Conservation (phyloP, 2,113 vertebrate genomes). For the Dermatemys mawii region DNA sequence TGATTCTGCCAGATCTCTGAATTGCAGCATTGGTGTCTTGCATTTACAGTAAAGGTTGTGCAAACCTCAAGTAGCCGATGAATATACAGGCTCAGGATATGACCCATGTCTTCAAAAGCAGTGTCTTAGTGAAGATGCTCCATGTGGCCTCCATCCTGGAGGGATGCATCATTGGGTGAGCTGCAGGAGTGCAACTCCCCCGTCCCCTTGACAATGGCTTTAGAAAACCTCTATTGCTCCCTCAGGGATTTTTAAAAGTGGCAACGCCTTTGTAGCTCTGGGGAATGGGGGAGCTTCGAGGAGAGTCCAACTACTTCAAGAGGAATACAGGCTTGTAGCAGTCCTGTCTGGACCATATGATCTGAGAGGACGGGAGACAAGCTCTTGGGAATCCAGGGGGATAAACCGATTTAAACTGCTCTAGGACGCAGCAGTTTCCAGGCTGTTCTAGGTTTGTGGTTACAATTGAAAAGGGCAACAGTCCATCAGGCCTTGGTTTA, state of each 20-base stretch:
- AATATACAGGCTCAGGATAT: neutral
- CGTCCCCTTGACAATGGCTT: too few species aligned
- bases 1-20: conserved; percentile 24
- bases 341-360: neutral
- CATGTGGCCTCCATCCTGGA: neutral
- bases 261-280: neutral
- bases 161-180: neutral
- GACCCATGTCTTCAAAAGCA: neutral
- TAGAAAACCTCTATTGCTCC: neutral
- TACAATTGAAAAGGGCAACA: neutral
- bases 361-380: neutral
- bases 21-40: conserved; percentile 51
- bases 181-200: neutral
- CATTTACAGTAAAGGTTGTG: neutral
- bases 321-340: neutral
- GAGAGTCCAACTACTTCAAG: neutral
- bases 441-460: neutral
- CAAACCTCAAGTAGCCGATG: conserved; percentile 8
- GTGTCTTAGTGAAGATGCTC: neutral
- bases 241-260: neutral
- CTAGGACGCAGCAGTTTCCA: neutral
- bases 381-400: neutral
- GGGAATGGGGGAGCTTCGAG: neutral
- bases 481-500: neutral
- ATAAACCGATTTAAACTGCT: neutral